Percentiles rank a stretch among this genome's conserved stretches.
These are phyloP conservation scores for Cetoscarus ocellatus DNA, from an alignment of 2,797 vertebrate species.

Conservation along the genomic window DNA sequence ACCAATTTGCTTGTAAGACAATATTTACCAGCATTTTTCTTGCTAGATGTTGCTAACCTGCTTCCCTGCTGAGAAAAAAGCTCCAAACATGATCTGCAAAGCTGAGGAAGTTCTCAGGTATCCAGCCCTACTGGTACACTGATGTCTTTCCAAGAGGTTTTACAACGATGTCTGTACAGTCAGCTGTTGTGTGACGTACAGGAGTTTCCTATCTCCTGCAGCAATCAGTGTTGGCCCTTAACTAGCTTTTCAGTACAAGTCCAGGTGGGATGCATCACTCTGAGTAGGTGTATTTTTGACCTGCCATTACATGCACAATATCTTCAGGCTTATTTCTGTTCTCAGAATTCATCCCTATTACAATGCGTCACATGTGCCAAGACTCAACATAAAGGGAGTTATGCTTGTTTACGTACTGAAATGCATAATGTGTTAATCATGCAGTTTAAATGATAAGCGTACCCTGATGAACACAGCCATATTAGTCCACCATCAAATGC, in stretches of 20 bases:
- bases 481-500: slow-evolving; percentile 11
- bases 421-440: slow-evolving; percentile 13
- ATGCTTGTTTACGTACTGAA: slow-evolving; percentile 7
- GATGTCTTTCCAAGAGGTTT: slow-evolving; percentile 60
- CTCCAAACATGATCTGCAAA: slow-evolving; percentile 16
- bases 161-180: slow-evolving; percentile 50
- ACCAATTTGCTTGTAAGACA: neutral
- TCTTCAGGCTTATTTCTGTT: slow-evolving; percentile 39
- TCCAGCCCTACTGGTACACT: slow-evolving; percentile 44
- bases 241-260: slow-evolving; percentile 38
- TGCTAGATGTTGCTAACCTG: neutral
- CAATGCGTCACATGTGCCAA: slow-evolving; percentile 17
- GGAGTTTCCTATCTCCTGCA: slow-evolving; percentile 50
- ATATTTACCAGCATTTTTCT: neutral
- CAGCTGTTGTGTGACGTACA: slow-evolving; percentile 22
- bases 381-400: slow-evolving; percentile 15
- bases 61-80: slow-evolving; percentile 7
- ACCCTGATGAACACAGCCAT: slow-evolving; percentile 2
- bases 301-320: slow-evolving; percentile 38
- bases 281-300: slow-evolving; percentile 54
- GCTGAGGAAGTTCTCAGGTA: slow-evolving; percentile 58
- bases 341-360: slow-evolving; percentile 28
- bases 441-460: slow-evolving; percentile 4
- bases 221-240: slow-evolving; percentile 29
- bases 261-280: slow-evolving; percentile 27